A percentile compares a stretch with the other conserved stretches of the same genome.
These are phyloP conservation scores for Darevskia mixta DNA, from an alignment of 2,797 vertebrate species.

Conservation along the genomic window DNA sequence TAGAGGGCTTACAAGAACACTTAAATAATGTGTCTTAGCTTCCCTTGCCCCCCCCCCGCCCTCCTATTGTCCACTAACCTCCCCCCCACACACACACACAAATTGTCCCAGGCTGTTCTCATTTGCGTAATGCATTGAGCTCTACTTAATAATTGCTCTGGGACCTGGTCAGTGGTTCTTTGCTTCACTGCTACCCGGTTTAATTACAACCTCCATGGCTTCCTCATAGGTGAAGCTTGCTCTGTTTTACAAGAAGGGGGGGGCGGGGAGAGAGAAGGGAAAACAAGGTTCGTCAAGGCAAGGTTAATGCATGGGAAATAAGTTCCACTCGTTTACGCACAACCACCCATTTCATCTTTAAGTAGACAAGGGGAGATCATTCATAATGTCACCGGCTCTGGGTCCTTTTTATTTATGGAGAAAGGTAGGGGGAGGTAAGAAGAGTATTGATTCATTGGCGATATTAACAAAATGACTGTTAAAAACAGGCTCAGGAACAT, in stretches of 20 bases:
- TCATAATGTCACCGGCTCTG: not conserved
- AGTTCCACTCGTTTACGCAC: conserved; percentile 3
- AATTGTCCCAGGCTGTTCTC: conserved; percentile 86
- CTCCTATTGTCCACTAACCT: conserved; percentile 50
- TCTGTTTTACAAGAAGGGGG: conserved; percentile 72
- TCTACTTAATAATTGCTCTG: conserved; percentile 89
- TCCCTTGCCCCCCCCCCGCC: conserved; percentile 58
- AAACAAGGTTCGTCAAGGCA: conserved; percentile 71
- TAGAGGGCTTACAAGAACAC: conserved; percentile 99
- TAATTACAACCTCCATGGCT: conserved; percentile 82
- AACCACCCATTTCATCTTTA: not conserved
- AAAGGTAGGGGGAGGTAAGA: not conserved
- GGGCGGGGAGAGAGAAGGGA: conserved; percentile 12
- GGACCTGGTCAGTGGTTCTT: conserved; percentile 83
- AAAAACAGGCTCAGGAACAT: not conserved
- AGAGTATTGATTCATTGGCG: not conserved
- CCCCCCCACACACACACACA: conserved; percentile 42
- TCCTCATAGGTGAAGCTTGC: conserved; percentile 76
- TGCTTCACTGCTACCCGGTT: conserved; percentile 75
- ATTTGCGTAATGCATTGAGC: conserved; percentile 93
- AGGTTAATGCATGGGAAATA: conserved; percentile 66
- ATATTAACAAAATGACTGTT: not conserved
- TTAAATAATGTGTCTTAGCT: conserved; percentile 93
- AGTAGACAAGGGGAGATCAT: not conserved
- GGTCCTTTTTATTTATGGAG: conserved; percentile 41